Conservation (phyloP, 2,113 vertebrate species). For the Crotophaga sulcirostris region DNA sequence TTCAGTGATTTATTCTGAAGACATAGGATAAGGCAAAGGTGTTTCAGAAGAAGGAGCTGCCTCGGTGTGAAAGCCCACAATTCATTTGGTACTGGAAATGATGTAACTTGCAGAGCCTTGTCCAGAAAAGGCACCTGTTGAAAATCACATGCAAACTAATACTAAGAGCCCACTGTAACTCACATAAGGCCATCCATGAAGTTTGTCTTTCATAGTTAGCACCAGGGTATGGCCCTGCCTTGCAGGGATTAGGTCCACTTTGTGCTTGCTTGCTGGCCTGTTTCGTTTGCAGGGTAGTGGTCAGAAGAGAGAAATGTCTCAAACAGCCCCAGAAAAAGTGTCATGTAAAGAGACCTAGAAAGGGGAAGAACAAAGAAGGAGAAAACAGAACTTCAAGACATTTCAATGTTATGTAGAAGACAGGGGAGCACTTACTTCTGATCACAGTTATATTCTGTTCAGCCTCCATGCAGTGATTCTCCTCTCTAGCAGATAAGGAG, state of each 20-base stretch:
- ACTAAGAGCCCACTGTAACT: neutral
- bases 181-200: neutral
- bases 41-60: neutral
- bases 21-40: neutral
- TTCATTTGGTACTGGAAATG: neutral
- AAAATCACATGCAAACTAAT: neutral
- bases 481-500: neutral
- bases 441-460: neutral
- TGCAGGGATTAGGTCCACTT: neutral
- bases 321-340: neutral
- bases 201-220: neutral
- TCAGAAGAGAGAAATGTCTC: neutral
- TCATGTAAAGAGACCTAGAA: neutral
- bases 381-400: neutral
- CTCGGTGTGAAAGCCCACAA: neutral
- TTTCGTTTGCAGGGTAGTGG: neutral
- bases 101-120: neutral
- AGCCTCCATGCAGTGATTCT: neutral
- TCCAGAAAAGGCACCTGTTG: neutral
- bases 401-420: neutral
- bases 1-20: neutral
- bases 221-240: neutral
- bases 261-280: neutral
- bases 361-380: neutral
- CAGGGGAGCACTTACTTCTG: neutral